These are phyloP conservation scores for Caenorhabditis drosophilae DNA, from an alignment of 2,888 invertebrate species.

Conservation along the genomic window DNA sequence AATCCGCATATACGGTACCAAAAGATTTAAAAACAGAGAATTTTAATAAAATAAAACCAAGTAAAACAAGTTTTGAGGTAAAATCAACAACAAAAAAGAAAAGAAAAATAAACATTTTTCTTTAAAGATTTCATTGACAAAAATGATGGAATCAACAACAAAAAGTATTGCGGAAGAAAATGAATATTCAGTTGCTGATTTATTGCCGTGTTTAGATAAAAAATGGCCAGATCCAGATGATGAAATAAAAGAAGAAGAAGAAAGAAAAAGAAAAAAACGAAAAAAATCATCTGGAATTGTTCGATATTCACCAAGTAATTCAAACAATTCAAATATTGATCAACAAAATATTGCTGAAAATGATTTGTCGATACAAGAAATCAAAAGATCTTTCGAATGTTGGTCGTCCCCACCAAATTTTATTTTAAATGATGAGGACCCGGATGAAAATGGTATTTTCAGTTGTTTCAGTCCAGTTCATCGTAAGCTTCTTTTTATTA, in stretches of 20 bases:
- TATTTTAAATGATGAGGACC: conserved; percentile 7
- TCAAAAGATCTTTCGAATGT: conserved; percentile 10
- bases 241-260: conserved; percentile 13
- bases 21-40: conserved; percentile 2
- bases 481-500: conserved; percentile 13
- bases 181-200: conserved; percentile 35
- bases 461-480: conserved; percentile 14
- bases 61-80: conserved; percentile 50
- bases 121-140: conserved; percentile 42
- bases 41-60: conserved; percentile 36
- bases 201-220: conserved; percentile 29
- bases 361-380: neutral
- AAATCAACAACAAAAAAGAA: neutral
- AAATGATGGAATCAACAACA: conserved; percentile 44
- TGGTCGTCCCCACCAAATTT: conserved; percentile 50
- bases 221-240: conserved; percentile 50
- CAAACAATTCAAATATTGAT: conserved; percentile 13
- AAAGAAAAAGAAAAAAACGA: conserved; percentile 10
- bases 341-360: conserved; percentile 2
- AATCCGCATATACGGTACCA: conserved; percentile 48
- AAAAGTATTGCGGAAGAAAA: conserved; percentile 36
- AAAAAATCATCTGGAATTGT: conserved; percentile 6
- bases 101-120: neutral
- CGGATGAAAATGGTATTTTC: conserved; percentile 24
- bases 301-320: conserved; percentile 29